Evolutionary conservation across 2,888 invertebrate genomes (phyloP).

Genomic region (Lepidochrysops patricia): DNA sequence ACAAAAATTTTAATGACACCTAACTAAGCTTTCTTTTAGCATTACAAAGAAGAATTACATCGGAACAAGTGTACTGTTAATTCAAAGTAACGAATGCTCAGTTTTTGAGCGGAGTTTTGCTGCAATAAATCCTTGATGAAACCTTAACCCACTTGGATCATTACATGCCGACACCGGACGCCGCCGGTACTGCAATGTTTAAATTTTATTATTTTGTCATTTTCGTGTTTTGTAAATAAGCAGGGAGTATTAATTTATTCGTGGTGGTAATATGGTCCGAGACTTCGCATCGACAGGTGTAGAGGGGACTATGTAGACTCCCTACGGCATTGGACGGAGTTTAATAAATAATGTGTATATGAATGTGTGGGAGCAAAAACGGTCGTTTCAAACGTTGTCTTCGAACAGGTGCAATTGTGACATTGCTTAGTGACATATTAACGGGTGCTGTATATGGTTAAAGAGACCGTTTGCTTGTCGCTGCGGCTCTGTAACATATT

Average conservation of each 20-base stretch:
- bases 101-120: slow-evolving; percentile 73
- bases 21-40: slow-evolving; percentile 34
- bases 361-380: slow-evolving; percentile 52
- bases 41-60: slow-evolving; percentile 61
- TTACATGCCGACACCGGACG: slow-evolving; percentile 55
- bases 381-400: slow-evolving; percentile 43
- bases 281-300: slow-evolving; percentile 36
- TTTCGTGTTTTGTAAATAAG: slow-evolving; percentile 12
- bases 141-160: slow-evolving; percentile 74
- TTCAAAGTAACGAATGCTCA: slow-evolving; percentile 64
- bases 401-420: slow-evolving; percentile 54
- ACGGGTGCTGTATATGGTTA: slow-evolving; percentile 23
- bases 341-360: slow-evolving; percentile 42
- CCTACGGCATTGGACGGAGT: slow-evolving; percentile 36
- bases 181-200: slow-evolving; percentile 50
- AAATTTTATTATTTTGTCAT: slow-evolving; percentile 29
- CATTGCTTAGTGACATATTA: slow-evolving; percentile 66
- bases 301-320: slow-evolving; percentile 23
- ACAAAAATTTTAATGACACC: slow-evolving; percentile 24
- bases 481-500: slow-evolving; percentile 16
- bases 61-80: slow-evolving; percentile 66
- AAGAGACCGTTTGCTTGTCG: slow-evolving; percentile 14
- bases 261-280: slow-evolving; percentile 12
- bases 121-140: slow-evolving; percentile 73
- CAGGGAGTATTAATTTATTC: neutral